Conservation (phyloP, 2,888 invertebrate genomes). For the Arenicola marina region DNA sequence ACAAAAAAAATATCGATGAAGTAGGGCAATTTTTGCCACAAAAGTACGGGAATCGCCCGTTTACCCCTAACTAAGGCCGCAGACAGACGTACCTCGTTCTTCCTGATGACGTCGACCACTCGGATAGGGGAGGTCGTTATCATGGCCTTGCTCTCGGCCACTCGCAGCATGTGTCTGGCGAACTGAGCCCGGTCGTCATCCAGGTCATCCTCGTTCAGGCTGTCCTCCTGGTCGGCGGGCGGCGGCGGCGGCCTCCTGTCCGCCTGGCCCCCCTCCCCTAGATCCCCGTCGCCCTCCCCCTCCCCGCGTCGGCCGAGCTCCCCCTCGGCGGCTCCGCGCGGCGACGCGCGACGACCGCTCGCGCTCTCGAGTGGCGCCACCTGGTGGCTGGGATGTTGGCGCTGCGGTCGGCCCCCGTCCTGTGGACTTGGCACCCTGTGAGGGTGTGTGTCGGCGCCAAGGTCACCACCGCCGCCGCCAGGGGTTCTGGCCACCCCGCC, state of each 20-base stretch:
- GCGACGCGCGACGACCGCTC: neutral
- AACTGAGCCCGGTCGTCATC: constrained; percentile 24
- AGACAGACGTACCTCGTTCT: constrained; percentile 42
- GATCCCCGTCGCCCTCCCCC: neutral
- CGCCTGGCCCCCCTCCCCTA: neutral
- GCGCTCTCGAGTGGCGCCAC: too few species aligned
- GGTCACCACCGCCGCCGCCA: neutral
- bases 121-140: constrained; percentile 27
- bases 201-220: constrained; percentile 22
- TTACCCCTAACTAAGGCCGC: too few species aligned
- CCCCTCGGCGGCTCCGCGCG: neutral
- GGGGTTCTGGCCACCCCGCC: neutral
- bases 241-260: neutral
- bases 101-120: constrained; percentile 46
- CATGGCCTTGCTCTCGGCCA: constrained; percentile 24
- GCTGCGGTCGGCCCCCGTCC: neutral
- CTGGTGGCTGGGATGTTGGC: too few species aligned
- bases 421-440: neutral
- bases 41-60: too few species aligned
- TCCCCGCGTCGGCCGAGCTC: neutral
- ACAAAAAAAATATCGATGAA: too few species aligned
- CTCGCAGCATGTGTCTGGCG: constrained; percentile 16
- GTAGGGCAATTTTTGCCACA: too few species aligned
- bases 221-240: constrained; percentile 1
- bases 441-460: neutral